Evolutionary conservation across 2,888 invertebrate genomes (phyloP), one percentile per base, ranked within the genome.

Genomic region (Nemotelus pantherinus): DNA sequence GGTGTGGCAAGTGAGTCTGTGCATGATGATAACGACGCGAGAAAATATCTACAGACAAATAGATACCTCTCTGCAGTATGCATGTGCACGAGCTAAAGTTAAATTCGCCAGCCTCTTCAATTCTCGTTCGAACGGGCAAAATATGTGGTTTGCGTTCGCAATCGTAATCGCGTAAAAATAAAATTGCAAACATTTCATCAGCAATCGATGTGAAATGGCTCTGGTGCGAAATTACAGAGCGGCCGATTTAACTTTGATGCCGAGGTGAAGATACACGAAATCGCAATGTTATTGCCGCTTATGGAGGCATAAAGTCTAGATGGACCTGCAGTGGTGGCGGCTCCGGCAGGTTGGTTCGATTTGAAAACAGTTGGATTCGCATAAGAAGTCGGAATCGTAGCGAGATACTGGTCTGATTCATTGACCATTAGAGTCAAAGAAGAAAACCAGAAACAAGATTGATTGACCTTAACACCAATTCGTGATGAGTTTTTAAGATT

Each of bases 201-300:
- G 76, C 78, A 80, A 81, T 80, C 79, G 83, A 84, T 83, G 82
- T 84, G 83, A 85, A 85, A 85, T 84, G 83, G 82, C 82, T 81
- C 83, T 83, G 83, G 85, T 83, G 83, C 50, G 83, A 87, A 87
- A 87, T 87, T 87, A 87, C 84, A 87, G 86, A 84, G 86, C 87
- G 87, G 87, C 84, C 82, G 80, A 81, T 85, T 86, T 86, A 84
- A 85, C 87, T 87, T 87, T 87, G 87, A 87, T 83, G 86, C 83
- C 82, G 84, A 85, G 84, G 74, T 48, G 60, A 74, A 55, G 77
- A 86, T 83, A 85, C 85, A 86, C 84, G 85, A 85, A 85, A 85
- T 84, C 80, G 84, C 82, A 82, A 83, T 81, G 79, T 80, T 80
- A 77, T 79, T 80, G 78, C 80, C 80, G 79, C 76, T 79, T 77